These are phyloP conservation scores for Ceramica pisi DNA, from an alignment of 2,888 invertebrate genomes.

Conservation along the genomic window DNA sequence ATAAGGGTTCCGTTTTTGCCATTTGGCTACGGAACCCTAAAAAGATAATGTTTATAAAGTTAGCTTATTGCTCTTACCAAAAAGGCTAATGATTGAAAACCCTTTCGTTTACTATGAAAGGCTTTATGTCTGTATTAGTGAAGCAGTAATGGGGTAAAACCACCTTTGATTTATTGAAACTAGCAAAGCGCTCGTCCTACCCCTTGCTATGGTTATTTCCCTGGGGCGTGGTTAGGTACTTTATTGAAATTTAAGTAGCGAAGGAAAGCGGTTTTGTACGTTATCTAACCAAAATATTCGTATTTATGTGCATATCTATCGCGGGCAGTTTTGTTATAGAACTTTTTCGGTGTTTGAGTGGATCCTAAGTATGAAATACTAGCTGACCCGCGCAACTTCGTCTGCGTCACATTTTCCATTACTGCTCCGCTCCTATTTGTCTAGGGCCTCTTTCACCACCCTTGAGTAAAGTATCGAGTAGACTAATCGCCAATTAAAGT, in stretches of 20 bases:
- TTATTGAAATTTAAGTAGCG: constrained; percentile 21
- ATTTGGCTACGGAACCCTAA: too few species aligned
- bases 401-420: too few species aligned
- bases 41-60: not conserved
- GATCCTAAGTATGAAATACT: not conserved
- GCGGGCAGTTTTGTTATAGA: not conserved
- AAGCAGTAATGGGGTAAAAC: not conserved
- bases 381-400: too few species aligned
- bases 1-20: too few species aligned
- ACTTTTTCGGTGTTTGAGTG: not conserved
- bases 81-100: not conserved
- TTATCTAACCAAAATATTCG: constrained; percentile 21
- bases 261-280: constrained; percentile 8
- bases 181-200: constrained; percentile 6
- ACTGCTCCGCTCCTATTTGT: too few species aligned
- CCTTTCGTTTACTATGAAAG: constrained; percentile 3
- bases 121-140: constrained; percentile 6
- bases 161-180: constrained; percentile 29
- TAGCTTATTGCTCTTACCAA: not conserved
- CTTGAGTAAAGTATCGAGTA: too few species aligned
- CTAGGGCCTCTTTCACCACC: too few species aligned
- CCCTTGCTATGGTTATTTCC: constrained; percentile 35
- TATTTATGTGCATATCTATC: constrained; percentile 23
- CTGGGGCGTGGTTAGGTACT: constrained; percentile 15
- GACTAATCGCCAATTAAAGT: too few species aligned